Evolutionary conservation across 2,113 vertebrate species (phyloP), one percentile per base, ranked within the genome.

Genomic region (Phyllostomus hastatus): DNA sequence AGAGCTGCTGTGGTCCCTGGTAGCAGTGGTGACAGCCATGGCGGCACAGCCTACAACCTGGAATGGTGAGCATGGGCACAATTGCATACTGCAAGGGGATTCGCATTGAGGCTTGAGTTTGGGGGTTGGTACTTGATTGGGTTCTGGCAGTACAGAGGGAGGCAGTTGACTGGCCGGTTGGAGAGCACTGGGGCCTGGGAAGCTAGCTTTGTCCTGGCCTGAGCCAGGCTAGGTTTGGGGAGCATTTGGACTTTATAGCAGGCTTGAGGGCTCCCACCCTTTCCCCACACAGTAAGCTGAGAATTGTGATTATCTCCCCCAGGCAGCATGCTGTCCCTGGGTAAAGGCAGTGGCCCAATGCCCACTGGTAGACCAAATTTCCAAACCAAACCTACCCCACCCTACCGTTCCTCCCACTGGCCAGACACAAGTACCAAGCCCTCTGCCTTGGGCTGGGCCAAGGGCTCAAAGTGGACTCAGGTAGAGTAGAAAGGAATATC

Each of bases 1-100:
- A 90, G 61, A 91, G 69, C 85, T 41, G 15, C 88, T 73, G 50
- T 50, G 35, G 78, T 93, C 61, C 95, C 86, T 52, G 35, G 79
- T 2, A 7, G 54, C 93, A 89, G 95, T 79, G 48, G 93, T 80
- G 61, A 90, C 76, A 52, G 86, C 46, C n/a, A 93, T 96, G 95
- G 95, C 20, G 0, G 52, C 94, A 26, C 92, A 90, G 76, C 76
- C 66, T 31, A n/a, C 41, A 90, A 50, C 86, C 4, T 61, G 70
- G 61, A 86, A 80, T 61, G 96, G 96, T 98, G 79, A 97, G 97
- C 83, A 24, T 14, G 66, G 93, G 64, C 57, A 57, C 15, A 8
- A 46, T 3, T 72, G 41, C 31, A 12, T 64, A 52, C 31, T 50
- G 10, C 2, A 2, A 64, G 10, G 48, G 70, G 35, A 24, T 69